Evolutionary conservation across 2,797 vertebrate genomes (phyloP).

Genomic region (Chaenodraco wilsoni): DNA sequence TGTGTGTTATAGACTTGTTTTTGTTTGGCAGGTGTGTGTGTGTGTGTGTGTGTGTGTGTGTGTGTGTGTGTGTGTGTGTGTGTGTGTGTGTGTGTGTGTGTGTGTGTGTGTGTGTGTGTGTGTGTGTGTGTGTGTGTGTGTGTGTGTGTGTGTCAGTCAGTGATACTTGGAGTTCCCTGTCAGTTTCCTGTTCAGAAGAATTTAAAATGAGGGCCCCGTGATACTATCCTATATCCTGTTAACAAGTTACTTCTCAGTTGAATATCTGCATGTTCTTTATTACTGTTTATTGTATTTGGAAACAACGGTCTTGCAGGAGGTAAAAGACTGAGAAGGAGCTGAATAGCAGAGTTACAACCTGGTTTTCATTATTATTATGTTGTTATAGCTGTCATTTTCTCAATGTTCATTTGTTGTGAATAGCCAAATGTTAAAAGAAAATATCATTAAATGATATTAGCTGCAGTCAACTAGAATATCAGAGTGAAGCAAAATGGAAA

Average conservation of each 20-base stretch:
- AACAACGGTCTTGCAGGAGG: too few species aligned
- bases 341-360: too few species aligned
- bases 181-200: slow-evolving; percentile 41
- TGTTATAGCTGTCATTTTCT: too few species aligned
- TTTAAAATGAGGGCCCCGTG: too few species aligned
- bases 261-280: not conserved
- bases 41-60: slow-evolving; percentile 15
- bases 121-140: slow-evolving; percentile 35
- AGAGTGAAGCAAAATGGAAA: too few species aligned
- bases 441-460: too few species aligned
- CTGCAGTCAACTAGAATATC: too few species aligned
- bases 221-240: slow-evolving; percentile 38
- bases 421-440: too few species aligned
- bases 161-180: slow-evolving; percentile 67
- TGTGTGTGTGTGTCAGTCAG: slow-evolving; percentile 44
- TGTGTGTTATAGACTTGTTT: not conserved
- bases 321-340: too few species aligned
- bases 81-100: slow-evolving; percentile 41
- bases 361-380: too few species aligned
- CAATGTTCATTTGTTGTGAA: too few species aligned
- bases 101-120: slow-evolving; percentile 44
- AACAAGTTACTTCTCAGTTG: not conserved
- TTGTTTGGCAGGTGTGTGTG: not conserved
- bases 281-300: too few species aligned
- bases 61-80: slow-evolving; percentile 32